Conservation (phyloP, 2,797 vertebrate species). For the Helarctos malayanus region DNA sequence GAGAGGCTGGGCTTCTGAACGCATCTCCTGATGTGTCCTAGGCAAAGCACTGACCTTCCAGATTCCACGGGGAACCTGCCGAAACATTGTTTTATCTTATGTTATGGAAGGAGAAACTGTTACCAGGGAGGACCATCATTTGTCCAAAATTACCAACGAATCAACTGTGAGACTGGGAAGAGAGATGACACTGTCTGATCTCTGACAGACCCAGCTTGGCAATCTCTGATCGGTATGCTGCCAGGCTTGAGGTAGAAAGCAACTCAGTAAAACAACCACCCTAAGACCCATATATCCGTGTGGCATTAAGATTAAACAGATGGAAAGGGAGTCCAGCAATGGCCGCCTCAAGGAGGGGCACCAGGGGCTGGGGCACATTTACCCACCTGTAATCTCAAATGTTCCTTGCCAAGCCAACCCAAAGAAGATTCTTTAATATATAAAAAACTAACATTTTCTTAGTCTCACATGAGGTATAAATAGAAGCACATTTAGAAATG, state of each 20-base stretch:
- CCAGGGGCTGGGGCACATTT: neutral
- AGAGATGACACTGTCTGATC: neutral
- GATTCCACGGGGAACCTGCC: neutral
- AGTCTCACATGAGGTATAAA: neutral
- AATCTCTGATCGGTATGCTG: neutral
- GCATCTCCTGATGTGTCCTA: neutral
- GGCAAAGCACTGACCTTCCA: neutral
- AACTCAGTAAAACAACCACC: neutral
- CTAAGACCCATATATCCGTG: neutral
- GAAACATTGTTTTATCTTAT: neutral
- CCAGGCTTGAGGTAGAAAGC: neutral
- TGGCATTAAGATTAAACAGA: neutral
- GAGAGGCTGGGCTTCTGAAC: neutral
- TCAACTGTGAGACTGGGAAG: neutral
- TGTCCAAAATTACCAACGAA: neutral
- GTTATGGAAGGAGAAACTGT: conserved; percentile 9
- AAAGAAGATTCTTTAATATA: neutral
- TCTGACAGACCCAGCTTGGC: neutral
- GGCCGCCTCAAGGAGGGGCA: neutral
- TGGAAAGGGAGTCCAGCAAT: neutral
- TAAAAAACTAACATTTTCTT: neutral
- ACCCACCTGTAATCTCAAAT: neutral
- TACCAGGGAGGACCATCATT: neutral
- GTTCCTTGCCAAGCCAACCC: neutral
- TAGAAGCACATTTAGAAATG: neutral